Evolutionary conservation across 2,888 invertebrate species (phyloP).

Genomic region (Stenotaenia linearis): DNA sequence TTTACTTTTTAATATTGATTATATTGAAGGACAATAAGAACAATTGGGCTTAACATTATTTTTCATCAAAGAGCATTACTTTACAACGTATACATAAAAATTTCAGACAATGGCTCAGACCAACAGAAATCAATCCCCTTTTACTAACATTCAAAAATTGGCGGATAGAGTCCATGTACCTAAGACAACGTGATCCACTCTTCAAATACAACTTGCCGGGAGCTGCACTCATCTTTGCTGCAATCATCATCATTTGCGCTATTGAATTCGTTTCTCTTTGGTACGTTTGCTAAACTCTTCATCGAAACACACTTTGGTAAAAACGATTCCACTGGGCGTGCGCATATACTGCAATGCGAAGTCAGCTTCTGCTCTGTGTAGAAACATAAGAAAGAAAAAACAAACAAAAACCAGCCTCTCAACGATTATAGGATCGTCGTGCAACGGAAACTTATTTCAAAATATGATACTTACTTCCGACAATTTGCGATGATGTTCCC

Average conservation of each 20-base stretch:
- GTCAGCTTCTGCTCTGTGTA: not conserved
- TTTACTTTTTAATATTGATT: slow-evolving; percentile 29
- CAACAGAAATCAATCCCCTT: slow-evolving; percentile 53
- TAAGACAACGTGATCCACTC: slow-evolving; percentile 70
- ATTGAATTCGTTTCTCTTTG: slow-evolving; percentile 45
- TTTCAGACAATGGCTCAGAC: slow-evolving; percentile 63
- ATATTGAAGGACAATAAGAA: not conserved
- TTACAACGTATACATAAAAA: slow-evolving; percentile 36
- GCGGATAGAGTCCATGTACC: slow-evolving; percentile 64
- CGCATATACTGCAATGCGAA: slow-evolving; percentile 20
- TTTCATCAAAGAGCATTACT: slow-evolving; percentile 24
- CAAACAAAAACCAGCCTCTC: not conserved
- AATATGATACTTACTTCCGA: not conserved
- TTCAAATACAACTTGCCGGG: slow-evolving; percentile 73
- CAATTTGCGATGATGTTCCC: not conserved
- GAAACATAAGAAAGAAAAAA: not conserved
- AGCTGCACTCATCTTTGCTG: slow-evolving; percentile 53
- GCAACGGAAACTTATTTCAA: too few species aligned
- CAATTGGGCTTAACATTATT: slow-evolving; percentile 30
- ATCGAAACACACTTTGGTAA: slow-evolving; percentile 5
- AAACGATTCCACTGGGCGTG: slow-evolving; percentile 12
- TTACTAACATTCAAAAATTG: slow-evolving; percentile 60
- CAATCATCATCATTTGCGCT: slow-evolving; percentile 50
- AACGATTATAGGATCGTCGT: not conserved
- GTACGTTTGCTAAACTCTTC: slow-evolving; percentile 32